Conservation (phyloP, 2,888 invertebrate species). For the Lasioglossum figueresi region DNA sequence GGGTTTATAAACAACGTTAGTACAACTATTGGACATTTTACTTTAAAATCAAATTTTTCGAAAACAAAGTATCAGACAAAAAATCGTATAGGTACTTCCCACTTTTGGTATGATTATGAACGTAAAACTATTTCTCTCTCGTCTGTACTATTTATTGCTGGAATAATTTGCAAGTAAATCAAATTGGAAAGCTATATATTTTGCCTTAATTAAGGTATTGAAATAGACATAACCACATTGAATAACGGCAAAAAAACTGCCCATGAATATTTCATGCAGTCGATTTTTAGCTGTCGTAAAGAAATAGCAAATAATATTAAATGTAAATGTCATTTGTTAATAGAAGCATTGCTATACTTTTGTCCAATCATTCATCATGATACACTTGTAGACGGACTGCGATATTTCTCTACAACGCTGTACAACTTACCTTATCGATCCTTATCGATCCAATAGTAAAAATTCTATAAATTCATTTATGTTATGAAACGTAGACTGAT, state of each 20-base stretch:
- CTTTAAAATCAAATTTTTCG: too few species aligned
- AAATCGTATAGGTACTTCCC: neutral
- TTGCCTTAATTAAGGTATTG: neutral
- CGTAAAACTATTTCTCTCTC: neutral
- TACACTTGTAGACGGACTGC: neutral
- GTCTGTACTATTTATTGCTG: neutral
- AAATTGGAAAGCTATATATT: neutral
- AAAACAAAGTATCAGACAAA: neutral
- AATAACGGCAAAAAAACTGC: neutral
- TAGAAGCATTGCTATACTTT: neutral
- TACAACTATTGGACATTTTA: too few species aligned
- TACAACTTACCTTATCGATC: slow-evolving; percentile 51
- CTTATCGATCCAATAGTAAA: slow-evolving; percentile 26
- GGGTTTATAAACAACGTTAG: too few species aligned
- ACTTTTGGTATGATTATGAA: neutral
- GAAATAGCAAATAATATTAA: slow-evolving; percentile 1
- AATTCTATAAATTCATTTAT: neutral
- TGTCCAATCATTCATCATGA: neutral
- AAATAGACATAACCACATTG: neutral
- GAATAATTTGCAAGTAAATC: neutral
- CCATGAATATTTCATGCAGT: neutral
- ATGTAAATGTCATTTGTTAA: neutral
- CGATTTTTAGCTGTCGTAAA: slow-evolving; percentile 7
- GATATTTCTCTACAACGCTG: slow-evolving; percentile 16
- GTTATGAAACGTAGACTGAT: neutral